Base-by-base conservation (phyloP, 2,888 invertebrate species). In the Litoditis marina region DNA sequence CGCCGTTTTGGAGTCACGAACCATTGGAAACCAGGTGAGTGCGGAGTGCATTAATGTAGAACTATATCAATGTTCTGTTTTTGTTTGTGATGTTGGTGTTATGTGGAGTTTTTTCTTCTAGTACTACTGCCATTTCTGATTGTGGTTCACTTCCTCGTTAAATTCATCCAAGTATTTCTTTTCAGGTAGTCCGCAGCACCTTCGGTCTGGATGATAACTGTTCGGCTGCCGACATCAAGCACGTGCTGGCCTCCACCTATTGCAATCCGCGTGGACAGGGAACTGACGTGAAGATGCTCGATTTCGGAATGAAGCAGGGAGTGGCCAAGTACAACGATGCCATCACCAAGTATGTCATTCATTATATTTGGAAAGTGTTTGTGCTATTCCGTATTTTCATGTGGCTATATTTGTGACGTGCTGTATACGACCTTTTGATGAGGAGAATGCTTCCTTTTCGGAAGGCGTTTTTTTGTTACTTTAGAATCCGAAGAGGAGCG, bases 301-400 rank as follows among this genome's bases (percentile, higher is more conserved):
- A 90, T 68, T 87, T 92, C 31, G 91, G 92, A 83, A 88, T 92
- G 76, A 90, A 96, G 85, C 87, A 85, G 16, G 83, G 88, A 19
- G 86, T 94, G 46, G 92, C 94, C 83, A 87, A 88, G 4, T 90
- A 89, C 77, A 94, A 93, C 55, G 94, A 96, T 81, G 88, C 90
- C 49, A 94, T 98, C 61, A 93, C 92, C 81, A 90, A 89, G 89
- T 89, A 36, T 42, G 68, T 57, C 5, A 3, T 54, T 51, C 4
- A 13, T 25, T 47, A 6, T 16, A 7, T 28, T 56, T 39, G 39
- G 39, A 16, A 39, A 11, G 13, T 39, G 39, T 16, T n/a, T n/a
- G n/a, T n/a, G n/a, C n/a, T n/a, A n/a, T n/a, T n/a, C n/a, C n/a
- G n/a, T n/a, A n/a, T n/a, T n/a, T n/a, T n/a, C n/a, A n/a, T n/a